Evolutionary conservation across 1,140 invertebrate species (phyloP).

Genomic region (Chelonus insularis): DNA sequence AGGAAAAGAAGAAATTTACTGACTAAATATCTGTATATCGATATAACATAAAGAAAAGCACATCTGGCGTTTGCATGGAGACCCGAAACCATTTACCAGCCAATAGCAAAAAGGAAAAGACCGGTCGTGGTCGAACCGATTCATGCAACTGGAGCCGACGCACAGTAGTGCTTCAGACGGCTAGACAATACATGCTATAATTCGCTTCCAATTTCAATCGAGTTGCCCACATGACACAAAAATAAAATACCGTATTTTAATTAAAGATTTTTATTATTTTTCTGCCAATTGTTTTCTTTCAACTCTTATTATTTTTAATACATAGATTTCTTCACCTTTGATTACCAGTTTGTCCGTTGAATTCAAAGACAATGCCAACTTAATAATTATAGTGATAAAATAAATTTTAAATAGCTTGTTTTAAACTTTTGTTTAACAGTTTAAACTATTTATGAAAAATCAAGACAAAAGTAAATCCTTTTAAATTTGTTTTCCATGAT

Average conservation of each 20-base stretch:
- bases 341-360: too few relatives aligned
- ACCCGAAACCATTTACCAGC: conserved; percentile 21
- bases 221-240: conserved; percentile 8
- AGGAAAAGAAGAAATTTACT: too few relatives aligned
- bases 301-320: background rate
- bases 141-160: conserved; percentile 26
- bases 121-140: background rate
- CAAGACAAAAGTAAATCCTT: too few relatives aligned
- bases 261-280: conserved; percentile 16
- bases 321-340: too few relatives aligned
- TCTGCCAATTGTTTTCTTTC: background rate
- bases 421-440: too few relatives aligned
- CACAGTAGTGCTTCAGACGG: conserved; percentile 10
- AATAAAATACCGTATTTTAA: conserved; percentile 20
- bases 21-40: too few relatives aligned
- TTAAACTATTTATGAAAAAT: too few relatives aligned
- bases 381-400: too few relatives aligned
- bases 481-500: too few relatives aligned
- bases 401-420: too few relatives aligned
- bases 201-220: conserved; percentile 24
- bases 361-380: too few relatives aligned
- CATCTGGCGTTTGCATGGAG: conserved; percentile 33
- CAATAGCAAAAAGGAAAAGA: conserved; percentile 21
- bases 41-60: conserved; percentile 35
- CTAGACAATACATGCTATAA: conserved; percentile 27